phyloP scores from a whole-genome alignment of 2,888 invertebrate genomes.

The Merodon equestris region DNA sequence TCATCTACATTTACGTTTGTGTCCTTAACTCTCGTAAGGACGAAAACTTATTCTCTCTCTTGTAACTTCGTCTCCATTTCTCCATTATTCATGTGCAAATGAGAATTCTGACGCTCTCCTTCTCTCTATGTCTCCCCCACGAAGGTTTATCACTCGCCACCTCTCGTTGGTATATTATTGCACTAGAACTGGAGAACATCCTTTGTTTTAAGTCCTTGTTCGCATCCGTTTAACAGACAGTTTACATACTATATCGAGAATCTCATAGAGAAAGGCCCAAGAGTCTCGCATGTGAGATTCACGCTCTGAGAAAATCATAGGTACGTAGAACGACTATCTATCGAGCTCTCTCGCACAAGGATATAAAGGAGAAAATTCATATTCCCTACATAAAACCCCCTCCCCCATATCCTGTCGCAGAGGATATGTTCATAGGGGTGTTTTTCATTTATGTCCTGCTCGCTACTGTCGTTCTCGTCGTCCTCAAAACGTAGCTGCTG shows the following conservation, averaged over 20 bases:
- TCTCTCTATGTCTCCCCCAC: slow-evolving; percentile 2
- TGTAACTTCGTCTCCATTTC: not conserved
- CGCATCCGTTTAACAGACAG: slow-evolving; percentile 53
- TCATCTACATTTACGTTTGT: slow-evolving; percentile 19
- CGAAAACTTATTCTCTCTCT: slow-evolving; percentile 8
- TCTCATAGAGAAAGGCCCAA: slow-evolving; percentile 34
- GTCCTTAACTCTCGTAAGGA: slow-evolving; percentile 7
- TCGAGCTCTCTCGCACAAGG: slow-evolving; percentile 49
- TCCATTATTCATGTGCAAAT: slow-evolving; percentile 8
- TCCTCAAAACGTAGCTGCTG: too few relatives aligned
- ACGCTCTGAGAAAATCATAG: slow-evolving; percentile 52
- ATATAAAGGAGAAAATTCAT: slow-evolving; percentile 35
- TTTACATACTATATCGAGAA: slow-evolving; percentile 51
- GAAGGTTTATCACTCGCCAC: not conserved
- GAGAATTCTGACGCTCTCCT: slow-evolving; percentile 18
- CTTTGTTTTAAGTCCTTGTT: slow-evolving; percentile 11
- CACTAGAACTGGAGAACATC: slow-evolving; percentile 3
- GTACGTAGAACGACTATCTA: not conserved
- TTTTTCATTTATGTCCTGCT: slow-evolving; percentile 44
- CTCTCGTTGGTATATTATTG: not conserved
- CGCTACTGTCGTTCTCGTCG: too few relatives aligned
- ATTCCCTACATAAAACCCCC: slow-evolving; percentile 27
- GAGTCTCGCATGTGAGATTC: slow-evolving; percentile 7
- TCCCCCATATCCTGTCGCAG: slow-evolving; percentile 32
- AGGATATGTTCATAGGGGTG: slow-evolving; percentile 53